Evolutionary conservation across 2,888 invertebrate species (phyloP).

Genomic region (Oxyteleia sp.): DNA sequence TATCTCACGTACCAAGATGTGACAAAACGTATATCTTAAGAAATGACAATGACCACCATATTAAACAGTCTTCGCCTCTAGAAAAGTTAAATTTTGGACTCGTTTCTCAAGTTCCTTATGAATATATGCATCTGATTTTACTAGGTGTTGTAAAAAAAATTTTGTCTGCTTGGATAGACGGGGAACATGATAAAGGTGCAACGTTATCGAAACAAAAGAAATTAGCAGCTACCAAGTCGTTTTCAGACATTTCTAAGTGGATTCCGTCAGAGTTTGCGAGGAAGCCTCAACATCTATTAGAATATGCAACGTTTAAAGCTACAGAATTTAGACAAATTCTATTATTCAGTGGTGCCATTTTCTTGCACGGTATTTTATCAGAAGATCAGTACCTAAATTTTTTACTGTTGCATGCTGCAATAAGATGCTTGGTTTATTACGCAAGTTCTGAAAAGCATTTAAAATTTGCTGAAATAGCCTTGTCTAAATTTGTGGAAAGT

Average conservation of each 20-base stretch:
- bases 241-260: neutral
- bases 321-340: conserved; percentile 47
- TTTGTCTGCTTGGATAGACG: neutral
- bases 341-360: conserved; percentile 8
- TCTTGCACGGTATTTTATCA: conserved; percentile 11
- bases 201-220: neutral
- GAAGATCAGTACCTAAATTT: neutral
- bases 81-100: neutral
- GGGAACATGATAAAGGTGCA: neutral
- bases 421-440: conserved; percentile 19
- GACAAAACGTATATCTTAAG: neutral
- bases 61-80: conserved; percentile 10
- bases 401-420: conserved; percentile 25
- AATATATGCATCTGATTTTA: neutral
- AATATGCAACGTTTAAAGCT: conserved; percentile 41
- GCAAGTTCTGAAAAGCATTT: conserved; percentile 5
- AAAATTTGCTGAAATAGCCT: neutral
- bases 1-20: neutral
- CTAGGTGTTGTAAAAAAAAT: neutral
- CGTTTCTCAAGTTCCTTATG: neutral
- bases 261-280: neutral
- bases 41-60: conserved; percentile 14
- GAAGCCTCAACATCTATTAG: conserved; percentile 4
- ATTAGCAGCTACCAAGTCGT: neutral
- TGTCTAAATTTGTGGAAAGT: neutral